phyloP scores from a whole-genome alignment of 2,888 invertebrate genomes.

The Apantesis nais region DNA sequence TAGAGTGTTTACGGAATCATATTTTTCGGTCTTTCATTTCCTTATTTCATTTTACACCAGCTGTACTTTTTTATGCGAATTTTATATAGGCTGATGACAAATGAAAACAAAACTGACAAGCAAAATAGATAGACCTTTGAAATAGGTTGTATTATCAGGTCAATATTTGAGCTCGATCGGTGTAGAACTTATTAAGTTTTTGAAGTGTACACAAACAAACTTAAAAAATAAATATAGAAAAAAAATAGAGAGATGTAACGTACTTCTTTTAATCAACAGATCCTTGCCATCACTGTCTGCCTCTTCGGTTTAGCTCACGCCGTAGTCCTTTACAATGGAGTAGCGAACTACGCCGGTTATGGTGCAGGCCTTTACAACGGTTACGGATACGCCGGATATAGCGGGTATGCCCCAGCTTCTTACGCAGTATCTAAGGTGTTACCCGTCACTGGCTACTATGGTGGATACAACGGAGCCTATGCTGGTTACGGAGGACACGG shows the following conservation, averaged over 20 bases:
- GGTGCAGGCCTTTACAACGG: slow-evolving; percentile 22
- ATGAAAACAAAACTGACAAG: too few species aligned
- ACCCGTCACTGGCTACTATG: too few species aligned
- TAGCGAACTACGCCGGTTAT: slow-evolving; percentile 26
- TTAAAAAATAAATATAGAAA: too few species aligned
- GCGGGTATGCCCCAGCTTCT: slow-evolving; percentile 43
- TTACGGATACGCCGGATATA: slow-evolving; percentile 20
- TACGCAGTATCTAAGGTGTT: slow-evolving; percentile 8
- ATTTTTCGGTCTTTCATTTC: background rate
- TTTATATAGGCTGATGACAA: background rate
- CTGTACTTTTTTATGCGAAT: background rate
- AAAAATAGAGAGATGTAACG: too few species aligned
- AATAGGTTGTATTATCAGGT: too few species aligned
- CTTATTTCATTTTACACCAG: background rate
- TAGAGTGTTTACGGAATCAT: background rate
- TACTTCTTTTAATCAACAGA: too few species aligned
- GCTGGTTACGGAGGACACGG: slow-evolving; percentile 28
- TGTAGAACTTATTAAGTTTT: too few species aligned
- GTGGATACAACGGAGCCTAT: slow-evolving; percentile 15
- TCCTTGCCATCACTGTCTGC: slow-evolving; percentile 58
- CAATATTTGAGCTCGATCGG: too few species aligned
- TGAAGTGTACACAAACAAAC: too few species aligned
- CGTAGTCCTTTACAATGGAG: slow-evolving; percentile 49
- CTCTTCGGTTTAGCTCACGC: slow-evolving; percentile 61
- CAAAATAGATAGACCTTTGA: too few species aligned